Evolutionary conservation across 2,797 vertebrate genomes (phyloP).

Genomic region (Rhinophrynus dorsalis): DNA sequence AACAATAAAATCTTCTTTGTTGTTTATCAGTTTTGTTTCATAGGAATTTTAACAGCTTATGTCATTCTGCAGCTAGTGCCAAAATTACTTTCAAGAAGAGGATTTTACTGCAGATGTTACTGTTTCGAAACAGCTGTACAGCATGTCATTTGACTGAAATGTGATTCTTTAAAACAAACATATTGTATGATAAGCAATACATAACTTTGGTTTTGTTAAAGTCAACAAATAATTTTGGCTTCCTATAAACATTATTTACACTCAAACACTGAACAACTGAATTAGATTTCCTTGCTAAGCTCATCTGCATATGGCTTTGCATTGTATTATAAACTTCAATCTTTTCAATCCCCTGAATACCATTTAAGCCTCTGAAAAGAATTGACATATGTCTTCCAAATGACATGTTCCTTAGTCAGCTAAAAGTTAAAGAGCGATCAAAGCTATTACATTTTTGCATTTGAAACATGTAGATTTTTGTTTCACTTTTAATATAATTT

Average conservation of each 20-base stretch:
- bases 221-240: conserved; percentile 50
- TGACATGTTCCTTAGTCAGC: not conserved
- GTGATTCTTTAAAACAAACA: conserved; percentile 54
- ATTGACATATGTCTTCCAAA: not conserved
- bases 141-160: conserved; percentile 40
- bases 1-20: conserved; percentile 46
- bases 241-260: conserved; percentile 43
- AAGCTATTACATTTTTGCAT: no score
- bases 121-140: conserved; percentile 54
- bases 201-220: conserved; percentile 52
- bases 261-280: conserved; percentile 41
- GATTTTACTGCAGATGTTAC: conserved; percentile 64
- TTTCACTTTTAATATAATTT: no score
- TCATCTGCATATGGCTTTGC: conserved; percentile 37
- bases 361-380: conserved; percentile 19
- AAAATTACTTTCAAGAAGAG: conserved; percentile 55
- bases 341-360: conserved; percentile 20
- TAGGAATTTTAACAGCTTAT: conserved; percentile 55
- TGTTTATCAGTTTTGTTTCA: conserved; percentile 42
- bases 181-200: conserved; percentile 56
- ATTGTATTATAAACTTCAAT: conserved; percentile 33
- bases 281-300: conserved; percentile 21
- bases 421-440: not conserved
- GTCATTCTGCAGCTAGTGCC: conserved; percentile 54
- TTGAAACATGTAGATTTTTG: no score